Conservation (phyloP, 1,140 invertebrate genomes). For the Anthonomus grandis region DNA sequence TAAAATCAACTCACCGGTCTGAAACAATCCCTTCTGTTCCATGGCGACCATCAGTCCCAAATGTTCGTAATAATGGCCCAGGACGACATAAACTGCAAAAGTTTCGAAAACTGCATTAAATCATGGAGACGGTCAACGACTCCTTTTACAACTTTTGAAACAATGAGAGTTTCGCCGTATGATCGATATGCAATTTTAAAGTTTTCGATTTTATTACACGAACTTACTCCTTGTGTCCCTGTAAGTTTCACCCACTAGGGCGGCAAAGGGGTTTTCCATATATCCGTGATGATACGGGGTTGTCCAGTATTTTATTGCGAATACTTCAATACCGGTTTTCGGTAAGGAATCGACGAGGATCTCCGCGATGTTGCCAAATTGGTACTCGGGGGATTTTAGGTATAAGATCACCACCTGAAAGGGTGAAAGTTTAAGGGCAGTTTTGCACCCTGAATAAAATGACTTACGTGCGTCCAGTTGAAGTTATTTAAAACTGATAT, state of each 20-base stretch:
- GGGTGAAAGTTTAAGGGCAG: no score
- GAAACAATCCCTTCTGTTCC: constrained; percentile 76
- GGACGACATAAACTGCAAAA: constrained; percentile 85
- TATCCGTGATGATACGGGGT: constrained; percentile 76
- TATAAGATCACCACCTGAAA: constrained; percentile 71
- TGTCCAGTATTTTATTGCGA: constrained; percentile 64
- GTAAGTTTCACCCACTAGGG: constrained; percentile 74
- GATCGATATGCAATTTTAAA: no score
- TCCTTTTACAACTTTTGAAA: no score
- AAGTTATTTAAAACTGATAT: constrained; percentile 73
- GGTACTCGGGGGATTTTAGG: constrained; percentile 63
- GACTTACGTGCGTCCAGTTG: constrained; percentile 76
- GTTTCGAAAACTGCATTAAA: constrained; percentile 23
- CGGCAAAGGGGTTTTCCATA: constrained; percentile 74
- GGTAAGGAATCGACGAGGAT: constrained; percentile 68
- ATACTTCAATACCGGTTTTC: constrained; percentile 65
- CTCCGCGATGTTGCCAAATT: constrained; percentile 68
- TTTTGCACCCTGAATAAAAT: no score
- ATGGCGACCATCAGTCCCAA: constrained; percentile 78
- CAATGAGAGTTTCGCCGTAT: neutral
- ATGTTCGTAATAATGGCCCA: constrained; percentile 86
- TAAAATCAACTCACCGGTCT: constrained; percentile 65
- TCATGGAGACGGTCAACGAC: no score
- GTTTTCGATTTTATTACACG: neutral
- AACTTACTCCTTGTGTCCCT: constrained; percentile 75